These are phyloP conservation scores for Vireo griseus DNA, from an alignment of 2,797 vertebrate genomes.

Conservation along the genomic window DNA sequence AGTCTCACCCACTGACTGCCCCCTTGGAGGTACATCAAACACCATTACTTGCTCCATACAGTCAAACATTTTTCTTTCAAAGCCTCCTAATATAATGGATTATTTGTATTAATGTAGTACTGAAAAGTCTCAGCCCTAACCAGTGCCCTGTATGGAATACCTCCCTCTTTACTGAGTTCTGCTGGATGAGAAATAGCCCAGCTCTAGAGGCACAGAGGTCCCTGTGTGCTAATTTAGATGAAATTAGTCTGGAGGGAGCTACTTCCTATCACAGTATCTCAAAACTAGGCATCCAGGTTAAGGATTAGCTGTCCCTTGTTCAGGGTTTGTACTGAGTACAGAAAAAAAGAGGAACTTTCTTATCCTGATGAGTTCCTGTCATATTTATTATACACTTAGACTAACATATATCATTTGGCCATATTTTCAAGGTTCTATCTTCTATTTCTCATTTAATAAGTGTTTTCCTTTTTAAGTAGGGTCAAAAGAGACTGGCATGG, in stretches of 20 bases:
- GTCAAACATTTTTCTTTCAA: slow-evolving; percentile 38
- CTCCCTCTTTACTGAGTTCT: not conserved
- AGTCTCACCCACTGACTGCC: slow-evolving; percentile 33
- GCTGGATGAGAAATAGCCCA: not conserved
- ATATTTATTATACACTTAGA: not conserved
- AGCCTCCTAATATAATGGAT: slow-evolving; percentile 15
- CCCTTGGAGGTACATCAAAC: slow-evolving; percentile 60
- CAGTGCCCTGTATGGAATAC: not conserved
- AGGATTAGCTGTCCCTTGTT: not conserved
- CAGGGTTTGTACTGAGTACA: not conserved
- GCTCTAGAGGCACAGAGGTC: not conserved
- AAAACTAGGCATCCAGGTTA: not conserved
- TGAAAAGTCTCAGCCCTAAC: not conserved
- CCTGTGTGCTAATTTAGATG: not conserved
- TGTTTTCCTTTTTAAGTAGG: not conserved
- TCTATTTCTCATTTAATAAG: not conserved
- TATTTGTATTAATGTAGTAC: slow-evolving; percentile 18
- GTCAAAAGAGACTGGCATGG: not conserved
- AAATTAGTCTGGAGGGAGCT: not conserved
- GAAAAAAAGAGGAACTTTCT: not conserved
- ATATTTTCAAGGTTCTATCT: not conserved
- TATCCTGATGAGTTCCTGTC: not conserved
- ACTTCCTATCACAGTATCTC: not conserved
- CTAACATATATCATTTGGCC: not conserved
- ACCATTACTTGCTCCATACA: not conserved